Evolutionary conservation across 2,888 invertebrate species (phyloP).

Genomic region (Chrysolina haemoptera): DNA sequence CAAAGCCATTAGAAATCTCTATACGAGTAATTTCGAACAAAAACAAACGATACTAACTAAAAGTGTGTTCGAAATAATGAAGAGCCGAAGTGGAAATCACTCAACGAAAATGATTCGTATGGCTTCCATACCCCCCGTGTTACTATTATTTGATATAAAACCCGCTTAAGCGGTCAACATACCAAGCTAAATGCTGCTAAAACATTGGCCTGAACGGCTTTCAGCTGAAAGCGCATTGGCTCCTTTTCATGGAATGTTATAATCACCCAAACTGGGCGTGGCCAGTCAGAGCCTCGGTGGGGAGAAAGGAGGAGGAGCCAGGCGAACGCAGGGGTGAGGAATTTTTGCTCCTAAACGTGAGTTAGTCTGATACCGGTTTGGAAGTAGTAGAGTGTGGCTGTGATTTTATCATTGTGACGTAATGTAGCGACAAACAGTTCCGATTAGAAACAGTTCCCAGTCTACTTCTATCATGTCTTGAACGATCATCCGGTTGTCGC

Average conservation of each 20-base stretch:
- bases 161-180: constrained; percentile 57
- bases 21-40: constrained; percentile 15
- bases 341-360: constrained; percentile 59
- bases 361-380: constrained; percentile 59
- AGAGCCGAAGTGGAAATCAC: constrained; percentile 46
- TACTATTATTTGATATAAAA: constrained; percentile 63
- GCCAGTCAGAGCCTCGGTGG: constrained; percentile 40
- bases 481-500: constrained; percentile 25
- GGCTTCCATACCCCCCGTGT: constrained; percentile 61
- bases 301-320: constrained; percentile 57
- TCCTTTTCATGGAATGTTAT: constrained; percentile 57
- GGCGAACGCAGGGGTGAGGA: constrained; percentile 59
- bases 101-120: constrained; percentile 54
- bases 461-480: constrained; percentile 32
- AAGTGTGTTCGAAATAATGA: constrained; percentile 41
- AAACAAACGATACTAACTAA: constrained; percentile 33
- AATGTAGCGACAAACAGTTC: constrained; percentile 26
- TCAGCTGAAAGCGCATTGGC: constrained; percentile 54
- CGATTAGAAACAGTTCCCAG: constrained; percentile 28
- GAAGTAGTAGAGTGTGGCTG: constrained; percentile 48
- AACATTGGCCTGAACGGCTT: constrained; percentile 52
- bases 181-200: constrained; percentile 50
- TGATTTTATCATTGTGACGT: constrained; percentile 50
- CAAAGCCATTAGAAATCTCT: too few relatives aligned
- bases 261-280: constrained; percentile 59